phyloP scores from a whole-genome alignment of 2,113 vertebrate species.

The Centrocercus urophasianus region DNA sequence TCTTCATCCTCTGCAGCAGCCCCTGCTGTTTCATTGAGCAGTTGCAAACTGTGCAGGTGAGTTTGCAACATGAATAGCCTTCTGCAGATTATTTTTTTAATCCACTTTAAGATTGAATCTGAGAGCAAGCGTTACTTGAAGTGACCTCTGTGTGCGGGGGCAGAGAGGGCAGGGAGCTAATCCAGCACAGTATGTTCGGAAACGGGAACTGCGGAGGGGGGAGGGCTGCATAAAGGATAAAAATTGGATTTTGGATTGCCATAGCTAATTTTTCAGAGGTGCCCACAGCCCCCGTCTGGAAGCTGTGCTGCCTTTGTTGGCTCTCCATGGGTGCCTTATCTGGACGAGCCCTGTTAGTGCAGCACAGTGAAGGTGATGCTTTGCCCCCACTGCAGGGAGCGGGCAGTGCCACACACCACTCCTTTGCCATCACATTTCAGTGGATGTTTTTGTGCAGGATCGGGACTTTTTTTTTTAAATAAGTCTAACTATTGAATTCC shows the following conservation, averaged over 20 bases:
- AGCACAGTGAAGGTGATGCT: not conserved
- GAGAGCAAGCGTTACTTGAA: not conserved
- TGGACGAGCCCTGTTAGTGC: not conserved
- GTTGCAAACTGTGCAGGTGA: not conserved
- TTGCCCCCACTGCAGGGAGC: not conserved
- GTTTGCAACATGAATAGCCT: not conserved
- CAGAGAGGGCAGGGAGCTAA: not conserved
- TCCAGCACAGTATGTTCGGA: not conserved
- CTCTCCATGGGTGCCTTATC: not conserved
- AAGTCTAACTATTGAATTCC: not conserved
- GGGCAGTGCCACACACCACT: rapidly evolving
- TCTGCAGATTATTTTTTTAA: not conserved
- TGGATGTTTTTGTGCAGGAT: not conserved
- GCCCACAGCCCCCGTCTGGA: not conserved
- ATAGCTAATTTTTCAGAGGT: not conserved
- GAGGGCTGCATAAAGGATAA: not conserved
- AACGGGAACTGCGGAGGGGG: not conserved
- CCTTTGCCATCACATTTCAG: rapidly evolving
- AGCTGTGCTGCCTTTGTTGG: not conserved
- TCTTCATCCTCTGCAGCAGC: not conserved
- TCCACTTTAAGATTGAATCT: not conserved
- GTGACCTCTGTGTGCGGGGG: not conserved
- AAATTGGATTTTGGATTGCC: not conserved
- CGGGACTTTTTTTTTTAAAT: not conserved
- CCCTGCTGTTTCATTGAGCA: not conserved